Percentiles rank a stretch among this genome's conserved stretches.
phyloP scores from a whole-genome alignment of 23 tunicate species.

The Trididemnum clinides region DNA sequence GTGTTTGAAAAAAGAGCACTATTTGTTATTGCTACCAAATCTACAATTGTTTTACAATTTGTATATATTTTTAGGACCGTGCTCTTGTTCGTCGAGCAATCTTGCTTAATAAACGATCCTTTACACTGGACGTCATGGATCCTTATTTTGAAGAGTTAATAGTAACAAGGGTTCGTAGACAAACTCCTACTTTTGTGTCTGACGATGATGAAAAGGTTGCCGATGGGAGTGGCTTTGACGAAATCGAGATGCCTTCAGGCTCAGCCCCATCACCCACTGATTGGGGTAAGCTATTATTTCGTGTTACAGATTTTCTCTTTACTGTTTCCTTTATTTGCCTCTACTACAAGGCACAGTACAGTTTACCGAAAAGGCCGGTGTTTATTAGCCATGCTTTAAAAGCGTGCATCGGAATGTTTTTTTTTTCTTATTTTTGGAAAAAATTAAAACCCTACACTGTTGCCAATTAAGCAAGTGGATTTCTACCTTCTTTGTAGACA shows the following conservation, averaged over 20 bases:
- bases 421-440: too few species aligned
- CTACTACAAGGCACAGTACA: too few species aligned
- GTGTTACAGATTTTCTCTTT: too few species aligned
- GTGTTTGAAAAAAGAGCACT: too few species aligned
- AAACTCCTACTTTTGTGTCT: constrained; percentile 26
- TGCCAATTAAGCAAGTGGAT: too few species aligned
- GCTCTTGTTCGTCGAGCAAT: constrained; percentile 3
- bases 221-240: constrained; percentile 49
- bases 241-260: neutral
- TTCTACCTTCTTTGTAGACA: too few species aligned
- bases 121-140: neutral
- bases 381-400: too few species aligned
- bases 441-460: too few species aligned
- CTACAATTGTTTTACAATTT: neutral
- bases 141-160: neutral
- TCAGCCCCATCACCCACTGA: constrained; percentile 7
- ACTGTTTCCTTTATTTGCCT: too few species aligned
- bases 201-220: constrained; percentile 50
- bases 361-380: too few species aligned
- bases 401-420: too few species aligned
- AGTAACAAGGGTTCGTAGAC: constrained; percentile 21
- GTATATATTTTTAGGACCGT: constrained; percentile 33
- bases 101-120: constrained; percentile 7
- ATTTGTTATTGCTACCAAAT: too few species aligned
- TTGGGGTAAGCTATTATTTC: constrained; percentile 52